Percentiles rank a stretch among this genome's conserved stretches.
These are phyloP conservation scores for Euura lappo DNA, from an alignment of 1,140 invertebrate genomes.

Conservation along the genomic window DNA sequence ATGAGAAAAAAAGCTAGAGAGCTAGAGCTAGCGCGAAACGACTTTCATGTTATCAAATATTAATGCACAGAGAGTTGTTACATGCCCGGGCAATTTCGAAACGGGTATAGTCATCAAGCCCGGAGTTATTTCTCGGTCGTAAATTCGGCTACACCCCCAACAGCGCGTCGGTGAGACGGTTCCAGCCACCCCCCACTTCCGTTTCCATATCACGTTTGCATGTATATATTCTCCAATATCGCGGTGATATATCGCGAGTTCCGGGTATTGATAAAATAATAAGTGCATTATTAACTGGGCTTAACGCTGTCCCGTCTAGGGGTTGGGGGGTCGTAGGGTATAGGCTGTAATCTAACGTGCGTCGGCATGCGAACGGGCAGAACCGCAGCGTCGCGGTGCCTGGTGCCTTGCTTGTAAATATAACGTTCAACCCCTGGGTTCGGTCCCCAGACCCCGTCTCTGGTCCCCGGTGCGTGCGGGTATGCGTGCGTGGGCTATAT, in stretches of 20 bases:
- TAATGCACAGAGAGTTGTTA: conserved; percentile 36
- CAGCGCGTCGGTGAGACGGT: neutral
- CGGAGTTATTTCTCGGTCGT: neutral
- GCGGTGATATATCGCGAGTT: conserved; percentile 16
- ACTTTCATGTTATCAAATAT: conserved; percentile 31
- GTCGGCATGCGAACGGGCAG: conserved; percentile 40
- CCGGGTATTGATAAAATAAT: conserved; percentile 52
- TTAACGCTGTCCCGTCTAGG: conserved; percentile 20
- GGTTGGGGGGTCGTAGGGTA: neutral
- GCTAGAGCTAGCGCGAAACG: neutral
- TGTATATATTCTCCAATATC: no score
- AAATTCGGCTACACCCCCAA: neutral
- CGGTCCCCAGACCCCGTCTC: neutral
- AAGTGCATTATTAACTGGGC: conserved; percentile 49
- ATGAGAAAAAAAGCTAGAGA: no score
- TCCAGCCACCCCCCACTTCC: no score
- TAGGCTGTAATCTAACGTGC: conserved; percentile 32
- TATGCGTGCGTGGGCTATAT: conserved; percentile 48
- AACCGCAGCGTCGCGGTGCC: conserved; percentile 3
- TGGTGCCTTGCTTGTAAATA: conserved; percentile 16
- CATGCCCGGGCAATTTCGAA: conserved; percentile 14
- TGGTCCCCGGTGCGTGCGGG: conserved; percentile 28
- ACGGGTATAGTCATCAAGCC: neutral
- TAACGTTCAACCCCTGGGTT: neutral
- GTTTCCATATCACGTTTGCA: no score